Evolutionary conservation across 2,797 vertebrate genomes (phyloP).

Genomic region (Dromococcyx pavoninus): DNA sequence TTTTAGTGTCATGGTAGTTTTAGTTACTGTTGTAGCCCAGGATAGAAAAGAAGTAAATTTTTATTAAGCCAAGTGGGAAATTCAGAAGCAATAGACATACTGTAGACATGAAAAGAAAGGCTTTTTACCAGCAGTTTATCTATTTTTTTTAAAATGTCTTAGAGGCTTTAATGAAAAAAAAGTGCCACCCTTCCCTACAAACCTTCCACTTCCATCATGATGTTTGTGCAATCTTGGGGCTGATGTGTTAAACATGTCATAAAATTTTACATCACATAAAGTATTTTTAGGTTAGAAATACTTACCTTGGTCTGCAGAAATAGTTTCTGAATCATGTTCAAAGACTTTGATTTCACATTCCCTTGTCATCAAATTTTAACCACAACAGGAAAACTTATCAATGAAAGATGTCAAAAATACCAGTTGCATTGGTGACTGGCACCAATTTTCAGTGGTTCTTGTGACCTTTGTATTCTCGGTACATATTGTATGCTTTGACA

Average conservation of each 20-base stretch:
- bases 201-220: not conserved
- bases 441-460: not conserved
- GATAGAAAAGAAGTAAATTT: not conserved
- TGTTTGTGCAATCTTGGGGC: not conserved
- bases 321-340: not conserved
- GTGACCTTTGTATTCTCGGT: not conserved
- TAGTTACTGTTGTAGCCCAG: not conserved
- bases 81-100: not conserved
- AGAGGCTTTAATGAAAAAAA: not conserved
- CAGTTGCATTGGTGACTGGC: not conserved
- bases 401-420: not conserved
- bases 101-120: not conserved
- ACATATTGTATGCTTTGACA: not conserved
- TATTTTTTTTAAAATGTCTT: not conserved
- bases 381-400: not conserved
- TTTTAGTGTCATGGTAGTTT: not conserved
- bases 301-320: not conserved
- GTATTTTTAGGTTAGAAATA: not conserved
- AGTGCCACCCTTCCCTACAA: not conserved
- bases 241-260: not conserved
- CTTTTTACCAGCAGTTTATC: not conserved
- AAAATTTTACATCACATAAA: not conserved
- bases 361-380: not conserved
- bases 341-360: not conserved
- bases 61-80: not conserved